Percentiles rank a stretch among this genome's conserved stretches.
Evolutionary conservation across 2,797 vertebrate genomes (phyloP).

Genomic region (Coregonus sp.): DNA sequence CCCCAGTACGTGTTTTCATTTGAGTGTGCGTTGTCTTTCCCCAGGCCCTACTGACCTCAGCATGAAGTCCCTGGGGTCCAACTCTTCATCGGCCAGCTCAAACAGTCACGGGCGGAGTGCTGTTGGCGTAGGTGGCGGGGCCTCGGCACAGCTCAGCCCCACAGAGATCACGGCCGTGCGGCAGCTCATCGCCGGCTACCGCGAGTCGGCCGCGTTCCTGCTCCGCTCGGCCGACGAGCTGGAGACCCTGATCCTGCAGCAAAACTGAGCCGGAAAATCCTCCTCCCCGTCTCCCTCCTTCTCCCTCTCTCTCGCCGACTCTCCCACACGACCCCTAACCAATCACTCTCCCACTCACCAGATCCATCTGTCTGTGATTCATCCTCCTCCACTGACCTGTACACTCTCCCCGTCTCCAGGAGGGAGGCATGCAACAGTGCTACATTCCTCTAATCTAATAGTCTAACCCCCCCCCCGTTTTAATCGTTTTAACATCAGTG

Average conservation of each 20-base stretch:
- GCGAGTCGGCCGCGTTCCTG: constrained; percentile 95
- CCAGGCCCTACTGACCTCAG: constrained; percentile 98
- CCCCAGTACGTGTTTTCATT: neutral
- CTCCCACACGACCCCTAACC: constrained; percentile 6
- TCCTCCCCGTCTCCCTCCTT: neutral
- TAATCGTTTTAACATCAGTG: constrained; percentile 2
- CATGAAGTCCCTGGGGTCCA: constrained; percentile 90
- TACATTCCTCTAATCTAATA: constrained; percentile 4
- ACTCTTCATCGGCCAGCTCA: constrained; percentile 75
- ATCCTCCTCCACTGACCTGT: neutral
- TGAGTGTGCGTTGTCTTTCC: neutral
- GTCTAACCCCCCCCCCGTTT: neutral
- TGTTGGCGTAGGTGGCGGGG: constrained; percentile 74
- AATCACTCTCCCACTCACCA: neutral
- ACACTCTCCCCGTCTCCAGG: constrained; percentile 23
- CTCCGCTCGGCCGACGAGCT: constrained; percentile 96
- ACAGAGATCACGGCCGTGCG: constrained; percentile 95
- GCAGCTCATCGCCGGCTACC: constrained; percentile 95
- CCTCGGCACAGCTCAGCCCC: constrained; percentile 92
- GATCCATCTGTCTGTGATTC: neutral
- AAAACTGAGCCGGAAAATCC: constrained; percentile 83
- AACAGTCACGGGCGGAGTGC: constrained; percentile 78
- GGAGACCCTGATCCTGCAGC: constrained; percentile 98
- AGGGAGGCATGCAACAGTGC: constrained; percentile 2
- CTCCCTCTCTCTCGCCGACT: constrained; percentile 16